These are phyloP conservation scores for Empis livida DNA, from an alignment of 2,888 invertebrate species.

Conservation along the genomic window DNA sequence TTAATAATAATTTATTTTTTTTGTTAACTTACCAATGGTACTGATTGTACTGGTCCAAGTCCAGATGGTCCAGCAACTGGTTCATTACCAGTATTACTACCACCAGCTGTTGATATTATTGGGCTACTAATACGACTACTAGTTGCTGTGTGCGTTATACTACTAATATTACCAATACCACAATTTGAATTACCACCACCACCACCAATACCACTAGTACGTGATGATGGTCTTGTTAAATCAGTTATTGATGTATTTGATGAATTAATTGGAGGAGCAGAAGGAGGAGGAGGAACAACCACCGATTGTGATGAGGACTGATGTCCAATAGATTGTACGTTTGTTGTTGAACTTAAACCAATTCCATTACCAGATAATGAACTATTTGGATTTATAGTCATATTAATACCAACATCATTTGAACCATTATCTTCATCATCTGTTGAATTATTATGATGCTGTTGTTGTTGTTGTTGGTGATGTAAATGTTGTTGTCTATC, in stretches of 20 bases:
- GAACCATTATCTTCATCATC: slow-evolving; percentile 34
- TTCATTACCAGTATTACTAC: slow-evolving; percentile 15
- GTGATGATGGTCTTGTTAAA: slow-evolving; percentile 24
- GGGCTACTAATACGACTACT: slow-evolving; percentile 23
- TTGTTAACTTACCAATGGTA: slow-evolving; percentile 61
- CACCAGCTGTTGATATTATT: slow-evolving; percentile 16
- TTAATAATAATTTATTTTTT: no score
- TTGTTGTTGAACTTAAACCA: slow-evolving; percentile 16
- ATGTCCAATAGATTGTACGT: slow-evolving; percentile 24
- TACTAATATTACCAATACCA: slow-evolving; percentile 14
- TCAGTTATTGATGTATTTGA: slow-evolving; percentile 16
- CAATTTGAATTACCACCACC: slow-evolving; percentile 5
- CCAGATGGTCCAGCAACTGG: slow-evolving; percentile 59
- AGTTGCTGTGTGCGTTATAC: slow-evolving; percentile 18
- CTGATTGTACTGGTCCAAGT: slow-evolving; percentile 76
- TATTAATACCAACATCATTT: slow-evolving; percentile 48
- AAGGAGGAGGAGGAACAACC: slow-evolving; percentile 18
- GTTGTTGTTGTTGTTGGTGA: slow-evolving; percentile 18
- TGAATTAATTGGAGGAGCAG: slow-evolving; percentile 17
- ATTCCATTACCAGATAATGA: slow-evolving; percentile 21
- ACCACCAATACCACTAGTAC: no score
- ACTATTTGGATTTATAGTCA: slow-evolving; percentile 44
- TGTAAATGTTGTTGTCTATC: slow-evolving; percentile 7
- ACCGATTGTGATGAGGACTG: slow-evolving; percentile 26
- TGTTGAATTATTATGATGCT: slow-evolving; percentile 17